A percentile compares a stretch with the other conserved stretches of the same genome.
Evolutionary conservation across 2,888 invertebrate species (phyloP).

Genomic region (Silvanus unidentatus): DNA sequence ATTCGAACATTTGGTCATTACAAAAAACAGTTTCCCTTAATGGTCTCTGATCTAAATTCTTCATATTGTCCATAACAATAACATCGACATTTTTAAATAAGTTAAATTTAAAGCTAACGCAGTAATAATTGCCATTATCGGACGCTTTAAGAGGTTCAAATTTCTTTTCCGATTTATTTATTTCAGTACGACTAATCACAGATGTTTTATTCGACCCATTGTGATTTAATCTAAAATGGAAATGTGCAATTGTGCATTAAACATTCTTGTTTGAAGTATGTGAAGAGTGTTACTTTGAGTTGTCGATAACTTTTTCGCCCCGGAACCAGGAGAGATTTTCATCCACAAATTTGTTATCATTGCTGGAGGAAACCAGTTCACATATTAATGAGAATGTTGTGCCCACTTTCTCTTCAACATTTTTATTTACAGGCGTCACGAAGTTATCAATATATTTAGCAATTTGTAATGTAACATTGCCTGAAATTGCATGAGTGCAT

Average conservation of each 20-base stretch:
- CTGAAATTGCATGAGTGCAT: constrained; percentile 17
- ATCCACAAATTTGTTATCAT: constrained; percentile 26
- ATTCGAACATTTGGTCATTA: constrained; percentile 40
- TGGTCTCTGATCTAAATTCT: constrained; percentile 21
- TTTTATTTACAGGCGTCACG: constrained; percentile 31
- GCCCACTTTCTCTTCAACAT: constrained; percentile 37
- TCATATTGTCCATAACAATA: constrained; percentile 29
- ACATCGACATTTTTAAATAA: constrained; percentile 34
- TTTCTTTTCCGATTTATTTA: constrained; percentile 35
- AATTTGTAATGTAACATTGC: constrained; percentile 36
- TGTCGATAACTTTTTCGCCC: constrained; percentile 11
- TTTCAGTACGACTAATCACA: constrained; percentile 17
- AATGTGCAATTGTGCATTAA: too few species aligned
- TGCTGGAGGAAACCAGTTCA: constrained; percentile 33
- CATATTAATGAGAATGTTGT: constrained; percentile 40
- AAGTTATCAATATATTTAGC: constrained; percentile 36
- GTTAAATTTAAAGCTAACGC: constrained; percentile 39
- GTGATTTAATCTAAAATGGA: neutral
- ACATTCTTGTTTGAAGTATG: too few species aligned
- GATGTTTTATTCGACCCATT: neutral
- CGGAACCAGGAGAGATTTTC: constrained; percentile 38
- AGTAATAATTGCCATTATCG: constrained; percentile 39
- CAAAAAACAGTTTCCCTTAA: constrained; percentile 31
- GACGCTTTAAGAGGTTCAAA: constrained; percentile 34
- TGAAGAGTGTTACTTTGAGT: too few species aligned